Conservation (phyloP, 2,888 invertebrate species). For the Loripinus fragilis region DNA sequence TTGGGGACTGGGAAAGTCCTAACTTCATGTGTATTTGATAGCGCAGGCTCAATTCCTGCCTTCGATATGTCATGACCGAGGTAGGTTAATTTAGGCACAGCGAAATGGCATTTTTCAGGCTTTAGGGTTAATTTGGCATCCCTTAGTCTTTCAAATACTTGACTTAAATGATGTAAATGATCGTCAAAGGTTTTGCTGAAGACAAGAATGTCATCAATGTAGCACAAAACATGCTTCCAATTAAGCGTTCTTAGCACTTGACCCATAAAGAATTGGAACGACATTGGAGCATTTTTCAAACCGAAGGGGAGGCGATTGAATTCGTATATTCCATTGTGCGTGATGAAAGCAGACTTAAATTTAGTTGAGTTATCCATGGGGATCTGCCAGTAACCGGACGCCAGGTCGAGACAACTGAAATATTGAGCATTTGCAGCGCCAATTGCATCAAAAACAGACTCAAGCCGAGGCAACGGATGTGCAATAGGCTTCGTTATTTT, state of each 20-base stretch:
- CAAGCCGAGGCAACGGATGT: slow-evolving; percentile 33
- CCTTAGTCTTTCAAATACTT: slow-evolving; percentile 45
- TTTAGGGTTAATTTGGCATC: slow-evolving; percentile 53
- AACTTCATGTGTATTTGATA: slow-evolving; percentile 2
- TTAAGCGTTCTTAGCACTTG: slow-evolving; percentile 47
- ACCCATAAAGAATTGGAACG: slow-evolving; percentile 53
- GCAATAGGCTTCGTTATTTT: slow-evolving; percentile 32
- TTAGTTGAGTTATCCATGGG: slow-evolving; percentile 34
- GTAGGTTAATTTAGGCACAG: slow-evolving; percentile 16
- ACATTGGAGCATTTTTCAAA: slow-evolving; percentile 51
- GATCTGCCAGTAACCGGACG: slow-evolving; percentile 46
- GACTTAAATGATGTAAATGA: slow-evolving; percentile 48
- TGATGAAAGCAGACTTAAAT: slow-evolving; percentile 54
- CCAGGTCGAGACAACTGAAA: slow-evolving; percentile 33
- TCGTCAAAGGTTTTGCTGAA: slow-evolving; percentile 48
- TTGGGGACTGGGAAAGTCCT: slow-evolving; percentile 12
- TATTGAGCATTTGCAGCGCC: slow-evolving; percentile 27
- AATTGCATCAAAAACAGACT: slow-evolving; percentile 40
- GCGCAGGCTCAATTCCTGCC: slow-evolving; percentile 16
- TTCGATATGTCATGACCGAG: slow-evolving; percentile 23
- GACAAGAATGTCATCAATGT: slow-evolving; percentile 63
- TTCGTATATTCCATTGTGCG: slow-evolving; percentile 46
- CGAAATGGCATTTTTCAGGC: slow-evolving; percentile 59
- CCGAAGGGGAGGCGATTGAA: slow-evolving; percentile 60
- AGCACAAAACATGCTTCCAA: slow-evolving; percentile 57